Evolutionary conservation across 1,140 invertebrate species (phyloP).

Genomic region (Drosophila truncata): DNA sequence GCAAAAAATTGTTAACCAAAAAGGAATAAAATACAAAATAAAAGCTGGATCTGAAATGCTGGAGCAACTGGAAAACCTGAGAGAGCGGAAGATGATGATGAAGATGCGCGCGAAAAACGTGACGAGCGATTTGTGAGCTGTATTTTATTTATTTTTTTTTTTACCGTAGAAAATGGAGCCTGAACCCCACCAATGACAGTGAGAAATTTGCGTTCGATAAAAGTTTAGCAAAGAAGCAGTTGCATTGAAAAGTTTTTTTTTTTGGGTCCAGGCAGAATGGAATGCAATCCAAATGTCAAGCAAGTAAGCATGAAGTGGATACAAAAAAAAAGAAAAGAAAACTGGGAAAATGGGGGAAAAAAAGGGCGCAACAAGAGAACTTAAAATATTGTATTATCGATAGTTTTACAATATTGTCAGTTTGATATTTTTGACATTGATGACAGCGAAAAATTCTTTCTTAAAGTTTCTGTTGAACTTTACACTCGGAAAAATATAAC

Average conservation of each 20-base stretch:
- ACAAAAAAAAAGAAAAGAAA: background rate
- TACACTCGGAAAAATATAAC: background rate
- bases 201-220: conserved; percentile 65
- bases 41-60: conserved; percentile 11
- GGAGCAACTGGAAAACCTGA: conserved; percentile 3
- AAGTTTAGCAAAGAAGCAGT: conserved; percentile 19
- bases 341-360: conserved; percentile 5
- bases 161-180: conserved; percentile 9
- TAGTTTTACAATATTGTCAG: conserved; percentile 75
- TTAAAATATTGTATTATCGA: conserved; percentile 69
- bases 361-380: conserved; percentile 24
- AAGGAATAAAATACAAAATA: conserved; percentile 13
- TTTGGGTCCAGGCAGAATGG: conserved; percentile 3
- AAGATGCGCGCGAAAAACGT: conserved; percentile 80
- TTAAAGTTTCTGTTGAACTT: conserved; percentile 37
- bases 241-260: conserved; percentile 30
- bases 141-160: conserved; percentile 36
- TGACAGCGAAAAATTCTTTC: conserved; percentile 55
- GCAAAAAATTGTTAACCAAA: conserved; percentile 53
- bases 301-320: conserved; percentile 5
- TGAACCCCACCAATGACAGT: conserved; percentile 60
- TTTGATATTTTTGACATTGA: conserved; percentile 75
- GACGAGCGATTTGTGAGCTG: conserved; percentile 58
- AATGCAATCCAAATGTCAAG: conserved; percentile 62
- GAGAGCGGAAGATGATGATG: conserved; percentile 56